A percentile compares a stretch with the other conserved stretches of the same genome.
Conservation (phyloP, 2,888 invertebrate species). For the Tachina lurida region DNA sequence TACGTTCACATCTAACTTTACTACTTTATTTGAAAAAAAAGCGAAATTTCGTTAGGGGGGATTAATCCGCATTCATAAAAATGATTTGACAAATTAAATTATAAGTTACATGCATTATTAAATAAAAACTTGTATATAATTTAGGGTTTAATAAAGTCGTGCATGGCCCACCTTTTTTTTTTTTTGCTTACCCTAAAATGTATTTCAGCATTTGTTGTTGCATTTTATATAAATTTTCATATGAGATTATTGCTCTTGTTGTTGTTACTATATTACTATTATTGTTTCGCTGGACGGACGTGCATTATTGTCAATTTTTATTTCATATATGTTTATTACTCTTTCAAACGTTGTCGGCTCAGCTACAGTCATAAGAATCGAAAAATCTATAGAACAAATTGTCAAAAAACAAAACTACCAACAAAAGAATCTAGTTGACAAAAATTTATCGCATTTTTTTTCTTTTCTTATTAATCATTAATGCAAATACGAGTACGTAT, state of each 20-base stretch:
- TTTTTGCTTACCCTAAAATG: constrained; percentile 16
- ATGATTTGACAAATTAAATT: too few species aligned
- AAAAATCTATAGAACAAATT: constrained; percentile 4
- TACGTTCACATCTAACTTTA: too few species aligned
- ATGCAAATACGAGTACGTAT: constrained; percentile 27
- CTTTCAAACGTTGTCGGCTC: constrained; percentile 69
- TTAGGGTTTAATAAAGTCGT: not conserved
- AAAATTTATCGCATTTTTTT: not conserved
- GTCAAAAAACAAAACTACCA: constrained; percentile 11
- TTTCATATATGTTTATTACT: constrained; percentile 65
- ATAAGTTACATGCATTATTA: not conserved
- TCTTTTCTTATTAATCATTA: not conserved
- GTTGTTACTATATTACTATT: constrained; percentile 32
- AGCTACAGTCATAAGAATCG: constrained; percentile 63
- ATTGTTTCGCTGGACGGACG: constrained; percentile 46
- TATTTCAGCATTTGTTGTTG: constrained; percentile 41
- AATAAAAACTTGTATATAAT: not conserved
- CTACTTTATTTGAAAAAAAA: too few species aligned
- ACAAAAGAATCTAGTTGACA: not conserved
- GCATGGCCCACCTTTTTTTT: not conserved
- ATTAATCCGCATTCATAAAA: too few species aligned
- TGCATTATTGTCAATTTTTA: constrained; percentile 62
- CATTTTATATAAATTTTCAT: not conserved
- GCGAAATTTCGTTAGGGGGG: too few species aligned
- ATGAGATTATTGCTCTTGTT: constrained; percentile 33